Conservation (phyloP, 2,888 invertebrate genomes). For the Drosophila nigritarsus region DNA sequence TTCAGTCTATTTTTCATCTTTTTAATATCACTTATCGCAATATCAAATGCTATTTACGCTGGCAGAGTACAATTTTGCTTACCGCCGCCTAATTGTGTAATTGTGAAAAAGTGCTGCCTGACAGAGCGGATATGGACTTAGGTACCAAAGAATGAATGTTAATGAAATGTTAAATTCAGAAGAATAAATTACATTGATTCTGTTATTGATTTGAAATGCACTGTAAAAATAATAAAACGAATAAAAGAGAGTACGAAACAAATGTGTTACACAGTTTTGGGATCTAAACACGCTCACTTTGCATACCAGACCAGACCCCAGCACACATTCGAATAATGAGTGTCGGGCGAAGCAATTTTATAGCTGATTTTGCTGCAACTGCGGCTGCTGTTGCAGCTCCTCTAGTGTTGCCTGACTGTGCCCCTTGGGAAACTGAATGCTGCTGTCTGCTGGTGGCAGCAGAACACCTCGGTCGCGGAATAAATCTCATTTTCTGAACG, state of each 20-base stretch:
- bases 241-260: neutral
- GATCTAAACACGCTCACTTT: constrained; percentile 14
- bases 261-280: constrained; percentile 11
- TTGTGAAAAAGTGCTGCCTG: neutral
- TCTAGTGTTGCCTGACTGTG: constrained; percentile 25
- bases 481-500: too few species aligned
- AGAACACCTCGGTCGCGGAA: neutral
- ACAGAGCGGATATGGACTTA: neutral
- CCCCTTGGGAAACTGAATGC: constrained; percentile 32
- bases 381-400: constrained; percentile 4
- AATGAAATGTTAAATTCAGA: neutral
- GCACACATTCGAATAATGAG: constrained; percentile 73
- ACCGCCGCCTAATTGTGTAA: constrained; percentile 9
- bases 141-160: too few species aligned
- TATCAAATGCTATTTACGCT: neutral
- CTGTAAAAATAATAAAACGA: neutral
- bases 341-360: constrained; percentile 51
- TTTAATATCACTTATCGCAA: neutral
- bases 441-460: too few species aligned
- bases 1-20: neutral
- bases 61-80: neutral
- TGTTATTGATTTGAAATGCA: too few species aligned
- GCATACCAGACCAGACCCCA: constrained; percentile 22
- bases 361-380: constrained; percentile 46
- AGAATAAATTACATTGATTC: neutral